Conservation (phyloP, 1,140 invertebrate species). For the Danaus melanippus region DNA sequence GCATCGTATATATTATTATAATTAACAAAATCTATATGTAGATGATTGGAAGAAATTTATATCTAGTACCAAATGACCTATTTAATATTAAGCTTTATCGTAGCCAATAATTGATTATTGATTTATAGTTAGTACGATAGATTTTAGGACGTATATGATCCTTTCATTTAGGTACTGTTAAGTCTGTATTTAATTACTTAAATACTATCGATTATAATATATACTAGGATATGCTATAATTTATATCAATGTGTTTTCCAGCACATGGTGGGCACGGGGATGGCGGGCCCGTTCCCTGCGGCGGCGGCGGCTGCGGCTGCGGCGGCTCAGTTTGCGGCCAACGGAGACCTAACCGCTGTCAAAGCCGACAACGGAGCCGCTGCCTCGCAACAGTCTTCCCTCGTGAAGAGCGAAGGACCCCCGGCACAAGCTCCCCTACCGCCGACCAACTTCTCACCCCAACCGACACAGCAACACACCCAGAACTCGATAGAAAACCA, state of each 20-base stretch:
- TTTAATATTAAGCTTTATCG: too few species aligned
- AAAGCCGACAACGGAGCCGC: constrained; percentile 70
- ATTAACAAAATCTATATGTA: constrained; percentile 8
- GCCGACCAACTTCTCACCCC: constrained; percentile 65
- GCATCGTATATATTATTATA: constrained; percentile 53
- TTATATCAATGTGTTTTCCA: constrained; percentile 71
- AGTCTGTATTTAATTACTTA: too few species aligned
- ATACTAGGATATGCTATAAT: neutral
- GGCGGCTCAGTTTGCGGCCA: constrained; percentile 76
- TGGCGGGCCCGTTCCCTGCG: constrained; percentile 85
- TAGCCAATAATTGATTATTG: too few species aligned
- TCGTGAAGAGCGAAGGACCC: constrained; percentile 63
- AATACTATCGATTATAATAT: too few species aligned
- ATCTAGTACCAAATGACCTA: too few species aligned
- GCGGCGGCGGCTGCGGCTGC: constrained; percentile 84
- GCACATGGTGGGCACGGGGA: constrained; percentile 96
- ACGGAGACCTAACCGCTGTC: constrained; percentile 76
- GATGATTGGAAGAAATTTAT: too few species aligned
- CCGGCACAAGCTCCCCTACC: constrained; percentile 62
- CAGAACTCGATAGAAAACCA: constrained; percentile 67
- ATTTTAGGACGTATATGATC: too few species aligned
- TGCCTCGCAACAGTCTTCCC: constrained; percentile 51
- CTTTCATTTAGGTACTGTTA: too few species aligned
- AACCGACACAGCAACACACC: constrained; percentile 53
- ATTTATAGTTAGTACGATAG: too few species aligned